Evolutionary conservation across 2,797 vertebrate species (phyloP).

Genomic region (Pterois miles): DNA sequence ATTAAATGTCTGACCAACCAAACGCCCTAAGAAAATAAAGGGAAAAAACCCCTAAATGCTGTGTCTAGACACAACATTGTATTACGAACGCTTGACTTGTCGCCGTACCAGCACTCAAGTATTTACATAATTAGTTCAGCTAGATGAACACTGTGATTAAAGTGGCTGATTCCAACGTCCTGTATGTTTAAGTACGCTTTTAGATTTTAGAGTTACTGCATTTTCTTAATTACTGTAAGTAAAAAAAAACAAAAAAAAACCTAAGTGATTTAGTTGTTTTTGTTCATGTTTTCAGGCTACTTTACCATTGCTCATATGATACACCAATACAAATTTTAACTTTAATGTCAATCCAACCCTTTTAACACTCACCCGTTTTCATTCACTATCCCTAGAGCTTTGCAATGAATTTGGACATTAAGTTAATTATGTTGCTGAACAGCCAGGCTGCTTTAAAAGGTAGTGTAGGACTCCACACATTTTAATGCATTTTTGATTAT

Average conservation of each 20-base stretch:
- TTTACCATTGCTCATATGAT: neutral
- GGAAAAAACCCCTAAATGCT: constrained; percentile 26
- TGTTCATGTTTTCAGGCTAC: neutral
- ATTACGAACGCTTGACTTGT: constrained; percentile 58
- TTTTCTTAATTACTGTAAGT: neutral
- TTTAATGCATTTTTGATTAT: neutral
- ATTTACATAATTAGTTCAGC: constrained; percentile 64
- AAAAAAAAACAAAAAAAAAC: neutral
- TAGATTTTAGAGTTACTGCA: neutral
- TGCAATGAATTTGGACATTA: neutral
- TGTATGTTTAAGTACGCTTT: neutral
- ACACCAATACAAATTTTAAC: neutral
- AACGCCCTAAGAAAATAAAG: constrained; percentile 24
- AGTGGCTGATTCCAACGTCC: neutral
- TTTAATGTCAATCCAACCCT: neutral
- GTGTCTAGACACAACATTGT: constrained; percentile 74
- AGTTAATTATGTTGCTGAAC: neutral
- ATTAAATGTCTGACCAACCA: constrained; percentile 56
- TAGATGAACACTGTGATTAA: constrained; percentile 35
- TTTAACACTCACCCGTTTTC: neutral
- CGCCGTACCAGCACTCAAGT: constrained; percentile 50
- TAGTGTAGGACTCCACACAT: neutral
- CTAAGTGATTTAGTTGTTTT: neutral
- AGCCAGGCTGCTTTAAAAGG: neutral
- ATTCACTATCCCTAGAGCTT: neutral